Base-by-base conservation (phyloP, 2,113 vertebrate species). In the Burhinus oedicnemus region DNA sequence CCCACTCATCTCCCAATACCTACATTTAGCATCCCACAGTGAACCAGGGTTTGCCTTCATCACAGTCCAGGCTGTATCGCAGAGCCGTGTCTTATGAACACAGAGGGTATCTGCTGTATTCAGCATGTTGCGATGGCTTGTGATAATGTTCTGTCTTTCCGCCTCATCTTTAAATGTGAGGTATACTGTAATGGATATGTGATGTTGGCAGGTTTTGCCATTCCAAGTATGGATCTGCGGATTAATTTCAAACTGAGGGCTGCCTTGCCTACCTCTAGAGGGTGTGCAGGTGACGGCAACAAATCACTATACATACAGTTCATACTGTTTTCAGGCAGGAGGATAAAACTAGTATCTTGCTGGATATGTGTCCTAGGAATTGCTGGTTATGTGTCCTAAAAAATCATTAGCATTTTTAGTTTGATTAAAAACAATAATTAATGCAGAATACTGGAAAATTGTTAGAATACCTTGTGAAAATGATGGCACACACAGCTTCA, bases 201-300 rank as follows among this genome's bases (percentile, higher is more conserved):
- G 89, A 51, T 2, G 13, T 45, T 89, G 72, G 81, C 44, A 60
- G 52, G 52, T 60, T 91, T 0, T 51, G 61, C 52, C 68, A 26
- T 60, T 94, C 77, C 80, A 38, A 40, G 47, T 29, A 23, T 26
- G 89, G 64, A 52, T 78, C 77, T 81, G 9, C 65, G 85, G 83
- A 58, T 89, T 62, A 5, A 62, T 81, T 83, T 92, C 6, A 6
- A 78, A 45, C 54, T 4, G 51, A 89, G 86, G 83, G 16, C 91
- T 96, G 90, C 93, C 82, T 91, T 95, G 62, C 82, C 85, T 91
- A 87, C 96, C 93, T 96, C 95, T 96, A 93, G 95, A 96, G 96
- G 93, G 78, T 93, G 92, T 96, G 86, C 95, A 93, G 93, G 95
- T 93, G 96, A 95, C 51, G 0, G 87, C 94, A 84, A 89, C 91